phyloP scores from a whole-genome alignment of 2,797 vertebrate genomes.

The Channallabes apus region DNA sequence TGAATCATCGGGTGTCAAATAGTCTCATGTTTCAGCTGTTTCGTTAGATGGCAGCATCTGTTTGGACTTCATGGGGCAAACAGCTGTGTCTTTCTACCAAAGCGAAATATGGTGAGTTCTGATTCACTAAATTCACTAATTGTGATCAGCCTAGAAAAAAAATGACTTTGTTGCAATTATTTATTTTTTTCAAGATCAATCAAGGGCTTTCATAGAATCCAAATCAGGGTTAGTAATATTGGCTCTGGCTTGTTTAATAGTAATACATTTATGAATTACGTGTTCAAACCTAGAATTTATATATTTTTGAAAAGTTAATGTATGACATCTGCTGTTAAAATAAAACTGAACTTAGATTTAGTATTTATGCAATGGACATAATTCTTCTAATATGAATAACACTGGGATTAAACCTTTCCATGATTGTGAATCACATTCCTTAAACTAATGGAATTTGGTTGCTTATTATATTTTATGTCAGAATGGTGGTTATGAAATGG shows the following conservation, averaged over 20 bases:
- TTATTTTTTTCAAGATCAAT: not conserved
- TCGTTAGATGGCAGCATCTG: constrained; percentile 31
- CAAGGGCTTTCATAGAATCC: not conserved
- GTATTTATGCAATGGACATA: not conserved
- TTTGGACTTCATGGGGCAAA: constrained; percentile 29
- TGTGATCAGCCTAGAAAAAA: not conserved
- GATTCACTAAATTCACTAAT: not conserved
- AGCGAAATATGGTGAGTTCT: constrained; percentile 56
- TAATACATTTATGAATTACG: not conserved
- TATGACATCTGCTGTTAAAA: not conserved
- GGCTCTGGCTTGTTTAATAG: not conserved
- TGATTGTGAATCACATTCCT: not conserved
- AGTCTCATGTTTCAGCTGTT: constrained; percentile 39
- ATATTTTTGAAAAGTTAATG: not conserved
- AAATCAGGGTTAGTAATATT: not conserved
- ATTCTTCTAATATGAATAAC: not conserved
- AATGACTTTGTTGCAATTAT: not conserved
- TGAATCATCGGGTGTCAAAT: constrained; percentile 47
- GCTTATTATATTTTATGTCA: constrained; percentile 58
- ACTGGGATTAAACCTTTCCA: not conserved
- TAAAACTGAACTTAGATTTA: not conserved
- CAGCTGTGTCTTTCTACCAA: constrained; percentile 8
- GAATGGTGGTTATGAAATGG: constrained; percentile 84
- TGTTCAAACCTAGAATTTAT: not conserved
- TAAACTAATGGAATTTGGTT: not conserved